phyloP scores from a whole-genome alignment of 2,888 invertebrate species.

The Lutraria lutraria region DNA sequence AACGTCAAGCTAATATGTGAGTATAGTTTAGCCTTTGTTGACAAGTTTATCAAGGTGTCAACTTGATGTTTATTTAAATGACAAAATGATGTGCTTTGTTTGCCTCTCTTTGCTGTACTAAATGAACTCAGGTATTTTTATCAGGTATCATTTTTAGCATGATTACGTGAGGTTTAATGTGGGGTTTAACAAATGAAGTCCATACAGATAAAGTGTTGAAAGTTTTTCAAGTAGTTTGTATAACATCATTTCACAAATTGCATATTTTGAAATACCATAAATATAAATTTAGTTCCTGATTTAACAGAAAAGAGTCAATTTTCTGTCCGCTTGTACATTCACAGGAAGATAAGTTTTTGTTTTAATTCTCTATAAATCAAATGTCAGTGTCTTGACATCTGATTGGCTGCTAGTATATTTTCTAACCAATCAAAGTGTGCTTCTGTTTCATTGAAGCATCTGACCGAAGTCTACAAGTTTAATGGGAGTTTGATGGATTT shows the following conservation, averaged over 20 bases:
- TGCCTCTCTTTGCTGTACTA: neutral
- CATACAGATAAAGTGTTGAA: neutral
- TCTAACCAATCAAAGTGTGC: neutral
- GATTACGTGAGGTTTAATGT: too few species aligned
- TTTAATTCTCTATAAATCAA: conserved; percentile 10
- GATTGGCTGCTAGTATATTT: neutral
- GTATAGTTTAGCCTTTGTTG: neutral
- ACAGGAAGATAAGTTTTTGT: neutral
- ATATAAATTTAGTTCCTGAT: conserved; percentile 1
- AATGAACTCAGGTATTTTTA: neutral
- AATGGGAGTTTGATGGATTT: conserved; percentile 10
- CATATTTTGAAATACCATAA: neutral
- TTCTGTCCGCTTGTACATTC: neutral
- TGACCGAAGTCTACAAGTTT: neutral
- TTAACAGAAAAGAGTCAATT: neutral
- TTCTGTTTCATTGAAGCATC: neutral
- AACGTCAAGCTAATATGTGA: too few species aligned
- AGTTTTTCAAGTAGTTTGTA: neutral
- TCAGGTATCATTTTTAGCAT: too few species aligned
- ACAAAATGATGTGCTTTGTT: neutral
- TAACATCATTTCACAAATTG: neutral
- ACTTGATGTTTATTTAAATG: neutral
- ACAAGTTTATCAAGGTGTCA: conserved; percentile 2
- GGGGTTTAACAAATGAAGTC: too few species aligned
- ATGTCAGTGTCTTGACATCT: neutral